phyloP scores from a whole-genome alignment of 2,888 invertebrate species.

The Mellilla xanthometata region DNA sequence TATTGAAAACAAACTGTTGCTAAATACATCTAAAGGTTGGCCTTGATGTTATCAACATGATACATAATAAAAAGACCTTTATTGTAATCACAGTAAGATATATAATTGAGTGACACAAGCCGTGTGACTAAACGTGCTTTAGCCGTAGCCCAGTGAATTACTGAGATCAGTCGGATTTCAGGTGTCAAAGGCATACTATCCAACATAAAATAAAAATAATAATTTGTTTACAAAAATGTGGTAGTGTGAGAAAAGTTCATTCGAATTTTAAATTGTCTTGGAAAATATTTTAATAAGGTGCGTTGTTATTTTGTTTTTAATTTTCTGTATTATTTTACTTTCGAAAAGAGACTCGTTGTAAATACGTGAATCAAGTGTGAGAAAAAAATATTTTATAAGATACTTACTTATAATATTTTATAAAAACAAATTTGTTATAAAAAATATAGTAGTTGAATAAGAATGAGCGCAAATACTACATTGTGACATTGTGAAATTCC shows the following conservation, averaged over 20 bases:
- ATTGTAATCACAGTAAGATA: neutral
- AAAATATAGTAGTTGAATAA: too few species aligned
- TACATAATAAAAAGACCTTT: neutral
- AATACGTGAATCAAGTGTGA: too few species aligned
- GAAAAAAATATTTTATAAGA: too few species aligned
- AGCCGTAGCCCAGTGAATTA: conserved; percentile 6
- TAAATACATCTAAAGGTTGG: conserved; percentile 7
- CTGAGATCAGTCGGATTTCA: conserved; percentile 23
- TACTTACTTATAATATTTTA: too few species aligned
- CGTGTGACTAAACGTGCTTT: conserved; percentile 14
- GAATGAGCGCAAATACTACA: too few species aligned
- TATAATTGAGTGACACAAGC: neutral
- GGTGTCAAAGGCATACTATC: conserved; percentile 15
- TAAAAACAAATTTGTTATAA: too few species aligned
- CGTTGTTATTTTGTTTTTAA: neutral
- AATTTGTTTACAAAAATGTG: neutral
- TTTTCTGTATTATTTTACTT: too few species aligned
- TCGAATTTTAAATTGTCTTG: neutral
- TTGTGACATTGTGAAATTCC: too few species aligned
- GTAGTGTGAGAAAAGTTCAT: too few species aligned
- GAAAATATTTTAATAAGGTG: neutral
- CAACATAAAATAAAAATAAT: neutral
- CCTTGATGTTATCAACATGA: conserved; percentile 12
- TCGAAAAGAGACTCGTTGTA: too few species aligned
- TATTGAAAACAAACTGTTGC: conserved; percentile 15